Conservation (phyloP, 2,888 invertebrate species). For the Hirtodrosophila cameraria region DNA sequence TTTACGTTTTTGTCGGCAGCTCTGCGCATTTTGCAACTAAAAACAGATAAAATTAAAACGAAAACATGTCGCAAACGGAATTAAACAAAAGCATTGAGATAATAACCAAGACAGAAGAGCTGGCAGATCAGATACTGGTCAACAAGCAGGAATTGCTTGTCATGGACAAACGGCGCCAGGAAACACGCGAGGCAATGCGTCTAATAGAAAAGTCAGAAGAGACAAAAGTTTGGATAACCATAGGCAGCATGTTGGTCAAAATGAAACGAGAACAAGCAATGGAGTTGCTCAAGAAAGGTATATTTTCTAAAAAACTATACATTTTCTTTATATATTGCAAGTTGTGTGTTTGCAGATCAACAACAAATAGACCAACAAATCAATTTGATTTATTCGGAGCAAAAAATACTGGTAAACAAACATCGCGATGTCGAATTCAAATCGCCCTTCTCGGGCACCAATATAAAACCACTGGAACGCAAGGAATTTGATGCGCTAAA, state of each 20-base stretch:
- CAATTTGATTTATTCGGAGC: constrained; percentile 81
- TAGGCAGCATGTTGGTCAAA: constrained; percentile 83
- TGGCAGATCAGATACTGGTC: constrained; percentile 82
- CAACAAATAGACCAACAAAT: constrained; percentile 81
- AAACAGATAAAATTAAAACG: not conserved
- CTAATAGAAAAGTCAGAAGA: constrained; percentile 76
- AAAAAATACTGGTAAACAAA: constrained; percentile 82
- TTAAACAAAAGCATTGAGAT: constrained; percentile 79
- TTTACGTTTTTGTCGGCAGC: constrained; percentile 23
- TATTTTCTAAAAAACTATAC: not conserved
- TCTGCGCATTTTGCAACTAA: not conserved
- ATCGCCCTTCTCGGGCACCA: constrained; percentile 81
- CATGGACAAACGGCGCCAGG: constrained; percentile 82
- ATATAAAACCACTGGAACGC: constrained; percentile 79
- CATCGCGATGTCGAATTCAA: constrained; percentile 82
- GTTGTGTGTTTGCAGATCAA: constrained; percentile 79
- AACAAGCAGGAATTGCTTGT: constrained; percentile 82
- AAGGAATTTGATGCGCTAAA: constrained; percentile 81
- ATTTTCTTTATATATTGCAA: not conserved
- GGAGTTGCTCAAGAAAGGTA: constrained; percentile 82
- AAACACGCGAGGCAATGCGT: constrained; percentile 81
- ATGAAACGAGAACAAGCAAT: constrained; percentile 75
- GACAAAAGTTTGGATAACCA: constrained; percentile 82
- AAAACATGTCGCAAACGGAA: constrained; percentile 51
- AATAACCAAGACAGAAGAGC: constrained; percentile 78